Base-by-base conservation (phyloP, 23 tunicate genomes). In the Styela clava region DNA sequence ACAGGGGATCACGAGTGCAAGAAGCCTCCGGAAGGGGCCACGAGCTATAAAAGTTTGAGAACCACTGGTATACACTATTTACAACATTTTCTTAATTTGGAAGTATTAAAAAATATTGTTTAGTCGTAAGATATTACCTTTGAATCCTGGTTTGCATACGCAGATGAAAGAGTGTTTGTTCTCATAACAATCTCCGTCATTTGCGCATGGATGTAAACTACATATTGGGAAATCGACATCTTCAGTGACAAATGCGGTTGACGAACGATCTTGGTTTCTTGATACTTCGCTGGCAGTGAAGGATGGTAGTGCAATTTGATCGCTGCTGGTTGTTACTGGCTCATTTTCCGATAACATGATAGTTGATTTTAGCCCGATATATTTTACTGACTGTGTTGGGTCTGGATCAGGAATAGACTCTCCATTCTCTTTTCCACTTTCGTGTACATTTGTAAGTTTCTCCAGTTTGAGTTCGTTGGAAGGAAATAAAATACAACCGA, bases 401-500 rank as follows among this genome's bases (percentile, higher is more conserved):
- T 29, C 31, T 16, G 71, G 71, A 25, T 27, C 31, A 25, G 71
- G 30, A 67, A 67, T 67, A 7, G 56, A 44, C 56, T 44, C 56
- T 12, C 56, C 56, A 12, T 44, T 44, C 37, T 73, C 52, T 16
- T 29, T 73, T 73, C 19, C 52, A 19, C 19, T 24, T 16, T 31
- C 44, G 16, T 23, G 16, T 31, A 73, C 30, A 34, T 33, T 22
- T 0, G 37, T 22, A 31, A 31, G 25, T 20, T 29, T 73, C 44
- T 31, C 2, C 52, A 34, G 16, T 32, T 33, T 28, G 7, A 44
- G 7, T 73, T 73, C 78, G 32, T 18, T 34, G 0, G 51, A 24
- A 16, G 92, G 86, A 2, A 73, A 16, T 0, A 64, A 24, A 18
- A 61, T 33, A 69, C 92, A 87, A 5, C 83, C 92, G 16, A 82